Evolutionary conservation across 2,888 invertebrate species (phyloP), one percentile per base, ranked within the genome.

Genomic region (Chymomyza fuscimana): DNA sequence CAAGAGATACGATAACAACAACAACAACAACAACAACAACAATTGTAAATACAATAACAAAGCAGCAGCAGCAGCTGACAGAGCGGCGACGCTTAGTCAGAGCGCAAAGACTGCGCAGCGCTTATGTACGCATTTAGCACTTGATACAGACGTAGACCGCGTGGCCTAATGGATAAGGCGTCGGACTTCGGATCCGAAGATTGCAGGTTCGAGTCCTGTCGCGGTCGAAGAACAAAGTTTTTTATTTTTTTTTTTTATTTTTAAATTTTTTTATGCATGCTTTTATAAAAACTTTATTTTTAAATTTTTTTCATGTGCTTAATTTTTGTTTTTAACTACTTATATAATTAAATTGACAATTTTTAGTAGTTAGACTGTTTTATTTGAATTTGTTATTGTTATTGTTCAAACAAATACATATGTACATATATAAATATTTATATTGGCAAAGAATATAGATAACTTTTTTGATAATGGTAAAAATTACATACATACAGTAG

Each of bases 151-250:
- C 6, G 12, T 46, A 12, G 40, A 46, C 40, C 40, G 40, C 40
- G 40, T 46, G 40, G 40, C 40, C 40, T 46, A 46, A 46, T 46
- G 40, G 40, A 46, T 46, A 46, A 46, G 40, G 40, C 40, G 40
- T 46, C 40, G 40, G 40, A 46, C 40, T 46, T 46, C 40, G 40
- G 40, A 46, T 46, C 40, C 40, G 40, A 46, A 46, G 40, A 46
- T 46, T 46, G 40, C 40, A 32, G 59, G n/a, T 67, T 65, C 61
- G 68, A 16, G 10, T 36, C 40, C 61, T 51, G 63, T 63, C n/a
- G 1, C 62, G 52, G 52, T 22, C 65, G 40, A 46, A 46, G 7
- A 12, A 10, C 12, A 1, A 46, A 54, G n/a, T 50, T 63, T 54
- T 54, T 56, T 50, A 5, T 25, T 12, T 54, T 54, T n/a, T 54